Percentiles rank a stretch among this genome's conserved stretches.
phyloP scores from a whole-genome alignment of 2,113 vertebrate genomes.

The Seriola dumerili region DNA sequence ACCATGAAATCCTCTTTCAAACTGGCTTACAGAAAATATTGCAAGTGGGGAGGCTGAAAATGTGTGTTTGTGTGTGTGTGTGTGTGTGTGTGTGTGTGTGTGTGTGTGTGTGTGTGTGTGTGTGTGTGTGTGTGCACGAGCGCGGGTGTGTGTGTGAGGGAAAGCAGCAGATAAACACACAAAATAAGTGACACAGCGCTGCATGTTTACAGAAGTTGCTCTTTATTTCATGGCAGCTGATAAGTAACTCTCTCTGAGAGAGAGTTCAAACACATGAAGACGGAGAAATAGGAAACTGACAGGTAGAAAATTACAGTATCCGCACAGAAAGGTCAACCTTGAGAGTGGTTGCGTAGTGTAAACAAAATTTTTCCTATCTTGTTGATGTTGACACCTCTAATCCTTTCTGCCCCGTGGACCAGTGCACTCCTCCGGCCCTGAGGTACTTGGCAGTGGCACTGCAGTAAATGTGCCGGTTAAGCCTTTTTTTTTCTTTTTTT shows the following conservation, averaged over 20 bases:
- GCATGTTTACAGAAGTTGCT: conserved; percentile 10
- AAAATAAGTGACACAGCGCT: conserved; percentile 19
- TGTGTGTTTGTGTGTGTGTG: conserved; percentile 15
- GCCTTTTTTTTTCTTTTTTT: conserved; percentile 24
- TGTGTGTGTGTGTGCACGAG: not conserved
- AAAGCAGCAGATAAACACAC: conserved; percentile 28
- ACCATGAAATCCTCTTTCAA: conserved; percentile 73
- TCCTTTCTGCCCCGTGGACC: conserved; percentile 12
- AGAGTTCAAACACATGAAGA: conserved; percentile 9
- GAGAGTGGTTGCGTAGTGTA: not conserved
- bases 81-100: not conserved
- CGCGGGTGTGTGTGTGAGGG: not conserved
- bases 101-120: not conserved
- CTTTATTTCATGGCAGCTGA: conserved; percentile 43
- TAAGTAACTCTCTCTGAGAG: conserved; percentile 32
- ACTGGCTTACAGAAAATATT: conserved; percentile 49
- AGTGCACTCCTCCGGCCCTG: conserved; percentile 6
- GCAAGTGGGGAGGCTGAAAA: conserved; percentile 15
- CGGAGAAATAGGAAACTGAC: conserved; percentile 14
- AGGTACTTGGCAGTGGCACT: conserved; percentile 46
- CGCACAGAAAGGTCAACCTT: conserved; percentile 11
- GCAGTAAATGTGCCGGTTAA: conserved; percentile 46
- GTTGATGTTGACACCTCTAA: conserved; percentile 3
- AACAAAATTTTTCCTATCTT: not conserved
- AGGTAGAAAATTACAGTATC: conserved; percentile 23